Base-by-base conservation (phyloP, 92 coral and sea anemone species). In the Palythoa grandis region DNA sequence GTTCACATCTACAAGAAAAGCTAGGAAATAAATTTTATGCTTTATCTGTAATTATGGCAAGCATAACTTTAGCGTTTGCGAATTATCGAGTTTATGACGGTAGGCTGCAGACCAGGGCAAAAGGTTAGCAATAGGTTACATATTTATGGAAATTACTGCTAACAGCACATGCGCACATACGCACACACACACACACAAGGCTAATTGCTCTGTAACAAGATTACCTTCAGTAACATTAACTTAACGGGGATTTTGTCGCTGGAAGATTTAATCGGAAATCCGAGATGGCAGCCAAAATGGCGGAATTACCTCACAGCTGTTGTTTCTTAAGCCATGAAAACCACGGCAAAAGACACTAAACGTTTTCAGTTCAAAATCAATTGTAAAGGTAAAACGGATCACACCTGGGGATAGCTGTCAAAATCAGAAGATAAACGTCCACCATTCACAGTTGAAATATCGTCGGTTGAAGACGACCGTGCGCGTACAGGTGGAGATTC, bases 401-500 rank as follows among this genome's bases (percentile, higher is more conserved):
- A 66, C 72, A 94, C 98, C 98, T 92, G 98, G 39, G 90, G 90
- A 50, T 92, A 94, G 77, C 88, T 78, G 65, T 94, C 98, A 29
- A 90, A 93, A 82, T 94, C 98, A 19, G 95, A 92, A 16, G 98
- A 94, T 48, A 94, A 70, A 39, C 95, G 76, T 1, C 89, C 67
- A 57, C 98, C 95, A 88, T 94, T 94, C 35, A 93, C 83, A 4
- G 89, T 88, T 53, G 92, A 90, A 53, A 94, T 84, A 79, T 94
- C 95, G 38, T 94, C 98, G 12, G 92, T 93, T 90, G 98, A 92
- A 23, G 95, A 88, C 23, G 98, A 94, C 25, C 92, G 94, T 29
- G 91, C 90, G 73, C 98, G 86, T 13, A 74, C 84, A 29, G 98
- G 95, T 7, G 93, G 88, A 6, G 98, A 89, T 82, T 94, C 95